Evolutionary conservation across 2,113 vertebrate genomes (phyloP), one percentile per base, ranked within the genome.

Genomic region (Cyprinodon tularosa): DNA sequence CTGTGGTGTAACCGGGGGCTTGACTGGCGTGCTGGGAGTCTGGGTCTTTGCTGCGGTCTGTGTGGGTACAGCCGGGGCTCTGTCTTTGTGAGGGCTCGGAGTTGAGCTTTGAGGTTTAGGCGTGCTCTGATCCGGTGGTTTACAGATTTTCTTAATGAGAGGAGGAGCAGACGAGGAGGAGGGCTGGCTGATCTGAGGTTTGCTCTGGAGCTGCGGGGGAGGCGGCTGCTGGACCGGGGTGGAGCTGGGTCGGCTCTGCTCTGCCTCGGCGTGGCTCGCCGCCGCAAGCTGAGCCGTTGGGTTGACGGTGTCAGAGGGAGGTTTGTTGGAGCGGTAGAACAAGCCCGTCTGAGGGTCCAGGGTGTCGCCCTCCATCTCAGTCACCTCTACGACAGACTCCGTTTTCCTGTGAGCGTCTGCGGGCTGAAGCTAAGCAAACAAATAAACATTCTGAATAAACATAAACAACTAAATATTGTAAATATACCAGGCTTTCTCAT

Each of bases 331-430:
- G 84, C 97, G 94, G 93, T 99, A 98, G 90, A 99, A 99, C 80
- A 99, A 93, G 65, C 98, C 98, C 0, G 98, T 99, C 94, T 99
- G 98, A 48, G 98, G 98, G 90, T 99, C 98, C 92, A 99, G 83
- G 42, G 97, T 98, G 94, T 99, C 98, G 68, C 97, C 97, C 79
- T 99, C 98, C 80, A 97, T 92, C 88, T 98, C 97, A 11, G 95
- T 95, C 37, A 95, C 96, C 90, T 99, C 98, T 12, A 96, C 89
- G 86, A 93, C 93, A 40, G 93, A 86, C 73, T 96, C 94, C 3
- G 94, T 89, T 95, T 83, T 95, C 90, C 89, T 91, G 81, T 90
- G 94, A 89, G 94, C 93, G 87, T 95, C 96, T 72, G 96, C 90
- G 37, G 94, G 91, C 96, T 96, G 89, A 44, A 62, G 62, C 7